A percentile compares a stretch with the other conserved stretches of the same genome.
These are phyloP conservation scores for Umimayanthus kanabou DNA, from an alignment of 92 coral and sea anemone genomes.

Conservation along the genomic window DNA sequence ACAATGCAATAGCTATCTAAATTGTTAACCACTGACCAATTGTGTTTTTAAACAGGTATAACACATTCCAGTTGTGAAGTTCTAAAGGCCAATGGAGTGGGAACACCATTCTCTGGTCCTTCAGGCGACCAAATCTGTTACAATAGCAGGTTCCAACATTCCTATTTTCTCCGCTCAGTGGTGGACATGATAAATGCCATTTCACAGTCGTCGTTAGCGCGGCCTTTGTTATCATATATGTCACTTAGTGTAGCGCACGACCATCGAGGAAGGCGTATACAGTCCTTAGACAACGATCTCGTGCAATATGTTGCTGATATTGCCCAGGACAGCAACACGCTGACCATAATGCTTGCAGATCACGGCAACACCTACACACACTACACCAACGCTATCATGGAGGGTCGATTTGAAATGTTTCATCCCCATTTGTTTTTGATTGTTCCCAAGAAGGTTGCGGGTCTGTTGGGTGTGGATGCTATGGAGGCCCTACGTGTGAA, in stretches of 20 bases:
- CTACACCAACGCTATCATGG: slow-evolving; percentile 49
- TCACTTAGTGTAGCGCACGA: slow-evolving; percentile 78
- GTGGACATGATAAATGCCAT: slow-evolving; percentile 53
- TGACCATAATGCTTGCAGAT: slow-evolving; percentile 75
- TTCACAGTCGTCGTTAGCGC: slow-evolving; percentile 34
- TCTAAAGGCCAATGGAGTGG: slow-evolving; percentile 40
- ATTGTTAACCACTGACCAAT: no score
- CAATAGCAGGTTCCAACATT: slow-evolving; percentile 80
- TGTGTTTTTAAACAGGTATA: slow-evolving; percentile 52
- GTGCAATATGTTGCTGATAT: slow-evolving; percentile 50
- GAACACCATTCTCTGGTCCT: slow-evolving; percentile 64
- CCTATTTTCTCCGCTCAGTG: slow-evolving; percentile 64
- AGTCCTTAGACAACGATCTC: slow-evolving; percentile 61
- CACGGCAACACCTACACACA: slow-evolving; percentile 82
- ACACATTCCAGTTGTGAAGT: slow-evolving; percentile 87
- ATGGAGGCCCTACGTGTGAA: slow-evolving; percentile 52
- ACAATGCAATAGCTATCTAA: no score
- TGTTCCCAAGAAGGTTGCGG: slow-evolving; percentile 63
- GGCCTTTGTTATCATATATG: slow-evolving; percentile 69
- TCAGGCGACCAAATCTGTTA: slow-evolving; percentile 72
- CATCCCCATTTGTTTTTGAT: slow-evolving; percentile 74
- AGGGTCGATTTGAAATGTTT: slow-evolving; percentile 85
- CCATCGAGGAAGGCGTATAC: slow-evolving; percentile 61
- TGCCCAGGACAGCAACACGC: slow-evolving; percentile 57
- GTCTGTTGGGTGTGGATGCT: slow-evolving; percentile 57